Evolutionary conservation across 2,888 invertebrate species (phyloP).

Genomic region (Psylliodes chrysocephalus): DNA sequence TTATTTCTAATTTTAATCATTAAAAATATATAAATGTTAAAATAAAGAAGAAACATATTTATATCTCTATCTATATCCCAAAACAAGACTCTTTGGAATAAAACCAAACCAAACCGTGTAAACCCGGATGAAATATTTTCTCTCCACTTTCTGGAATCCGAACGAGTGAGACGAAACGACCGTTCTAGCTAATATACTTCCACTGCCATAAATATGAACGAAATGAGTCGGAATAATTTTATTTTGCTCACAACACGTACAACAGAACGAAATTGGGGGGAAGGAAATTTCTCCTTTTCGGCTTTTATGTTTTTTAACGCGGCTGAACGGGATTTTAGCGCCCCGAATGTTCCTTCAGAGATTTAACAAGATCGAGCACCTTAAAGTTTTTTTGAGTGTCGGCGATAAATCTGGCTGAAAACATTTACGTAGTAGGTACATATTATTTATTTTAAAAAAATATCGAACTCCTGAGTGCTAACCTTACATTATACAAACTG

Average conservation of each 20-base stretch:
- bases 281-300: slow-evolving; percentile 31
- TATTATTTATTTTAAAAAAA: too few relatives aligned
- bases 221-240: slow-evolving; percentile 52
- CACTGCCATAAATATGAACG: slow-evolving; percentile 49
- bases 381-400: not conserved
- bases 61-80: too few relatives aligned
- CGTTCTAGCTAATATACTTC: slow-evolving; percentile 51
- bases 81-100: not conserved
- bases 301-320: slow-evolving; percentile 38
- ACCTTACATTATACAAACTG: too few relatives aligned
- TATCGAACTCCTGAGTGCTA: too few relatives aligned
- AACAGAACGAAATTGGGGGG: slow-evolving; percentile 37
- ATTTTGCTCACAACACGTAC: slow-evolving; percentile 47
- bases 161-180: slow-evolving; percentile 31
- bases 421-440: too few relatives aligned
- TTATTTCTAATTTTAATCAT: too few relatives aligned
- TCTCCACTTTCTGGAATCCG: not conserved
- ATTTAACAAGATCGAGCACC: slow-evolving; percentile 12
- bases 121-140: slow-evolving; percentile 7
- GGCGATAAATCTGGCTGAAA: slow-evolving; percentile 7
- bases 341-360: slow-evolving; percentile 20
- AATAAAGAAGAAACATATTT: too few relatives aligned
- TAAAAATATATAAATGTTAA: too few relatives aligned
- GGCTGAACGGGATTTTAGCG: slow-evolving; percentile 1
- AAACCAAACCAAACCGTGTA: slow-evolving; percentile 21